Percentiles rank a stretch among this genome's conserved stretches.
Evolutionary conservation across 23 tunicate species (phyloP).

Genomic region (Oikopleura vanhoeffeni): DNA sequence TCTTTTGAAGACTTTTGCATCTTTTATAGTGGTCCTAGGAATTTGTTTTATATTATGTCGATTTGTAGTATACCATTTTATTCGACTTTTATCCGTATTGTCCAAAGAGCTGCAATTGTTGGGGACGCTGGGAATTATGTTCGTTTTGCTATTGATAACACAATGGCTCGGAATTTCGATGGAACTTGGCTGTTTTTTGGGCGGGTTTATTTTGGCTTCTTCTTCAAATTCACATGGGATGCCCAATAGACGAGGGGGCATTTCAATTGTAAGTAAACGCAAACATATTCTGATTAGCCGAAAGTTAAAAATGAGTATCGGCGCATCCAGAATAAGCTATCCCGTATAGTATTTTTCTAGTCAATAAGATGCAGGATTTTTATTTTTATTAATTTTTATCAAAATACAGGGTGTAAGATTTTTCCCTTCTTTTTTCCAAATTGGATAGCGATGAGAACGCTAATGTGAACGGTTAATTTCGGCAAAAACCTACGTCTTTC

Average conservation of each 20-base stretch:
- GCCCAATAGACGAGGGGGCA: slow-evolving; percentile 15
- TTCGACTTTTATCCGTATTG: neutral
- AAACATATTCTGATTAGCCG: no score
- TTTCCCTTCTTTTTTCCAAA: no score
- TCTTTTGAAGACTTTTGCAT: neutral
- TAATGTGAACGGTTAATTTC: no score
- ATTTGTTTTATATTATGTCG: neutral
- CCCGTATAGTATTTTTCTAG: no score
- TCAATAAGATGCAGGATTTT: no score
- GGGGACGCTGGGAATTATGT: slow-evolving; percentile 36
- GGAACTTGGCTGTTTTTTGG: slow-evolving; percentile 85
- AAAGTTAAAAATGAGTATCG: no score
- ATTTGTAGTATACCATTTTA: neutral
- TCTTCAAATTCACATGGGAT: slow-evolving; percentile 23
- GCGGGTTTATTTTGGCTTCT: slow-evolving; percentile 34
- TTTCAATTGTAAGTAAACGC: neutral
- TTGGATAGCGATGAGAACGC: no score
- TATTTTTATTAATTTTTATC: no score
- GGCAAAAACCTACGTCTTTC: no score
- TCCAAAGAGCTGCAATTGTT: neutral
- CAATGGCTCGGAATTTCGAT: slow-evolving; percentile 49
- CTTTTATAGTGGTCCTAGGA: neutral
- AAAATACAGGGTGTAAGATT: no score
- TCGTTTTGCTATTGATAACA: slow-evolving; percentile 34
- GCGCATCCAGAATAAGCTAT: no score